These are phyloP conservation scores for Gasterosteus nipponicus DNA, from an alignment of 2,113 vertebrate genomes.

Conservation along the genomic window DNA sequence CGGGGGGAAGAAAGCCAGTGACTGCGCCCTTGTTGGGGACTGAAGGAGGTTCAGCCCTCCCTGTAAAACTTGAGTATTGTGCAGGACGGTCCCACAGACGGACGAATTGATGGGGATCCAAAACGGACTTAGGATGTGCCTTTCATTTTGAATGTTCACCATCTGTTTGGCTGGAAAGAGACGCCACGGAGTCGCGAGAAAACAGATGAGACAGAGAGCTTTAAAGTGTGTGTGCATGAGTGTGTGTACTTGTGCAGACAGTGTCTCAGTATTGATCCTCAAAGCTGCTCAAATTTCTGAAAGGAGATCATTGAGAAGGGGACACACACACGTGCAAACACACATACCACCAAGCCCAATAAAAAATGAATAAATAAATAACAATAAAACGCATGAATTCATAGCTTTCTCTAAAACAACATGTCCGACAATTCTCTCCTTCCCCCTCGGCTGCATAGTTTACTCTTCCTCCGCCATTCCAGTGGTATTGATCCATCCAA, in stretches of 20 bases:
- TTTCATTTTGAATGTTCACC: slow-evolving; percentile 79
- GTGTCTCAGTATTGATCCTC: slow-evolving; percentile 72
- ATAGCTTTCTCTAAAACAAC: slow-evolving; percentile 32
- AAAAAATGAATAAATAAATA: slow-evolving; percentile 3
- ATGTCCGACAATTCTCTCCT: slow-evolving; percentile 19
- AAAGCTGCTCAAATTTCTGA: slow-evolving; percentile 72
- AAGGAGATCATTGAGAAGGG: slow-evolving; percentile 71
- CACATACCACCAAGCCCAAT: not conserved
- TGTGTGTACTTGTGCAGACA: slow-evolving; percentile 51
- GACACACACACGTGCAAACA: slow-evolving; percentile 62
- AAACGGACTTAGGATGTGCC: slow-evolving; percentile 73
- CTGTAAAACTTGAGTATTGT: slow-evolving; percentile 59
- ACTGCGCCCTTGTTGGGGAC: slow-evolving; percentile 24
- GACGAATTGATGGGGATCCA: slow-evolving; percentile 73
- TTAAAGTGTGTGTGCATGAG: slow-evolving; percentile 39
- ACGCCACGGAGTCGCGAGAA: slow-evolving; percentile 60
- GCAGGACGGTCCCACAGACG: slow-evolving; percentile 59
- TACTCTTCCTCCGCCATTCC: slow-evolving; percentile 31
- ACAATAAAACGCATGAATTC: slow-evolving; percentile 22
- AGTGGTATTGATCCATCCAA: slow-evolving; percentile 51
- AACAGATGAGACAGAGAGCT: slow-evolving; percentile 70
- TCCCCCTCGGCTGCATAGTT: slow-evolving; percentile 42
- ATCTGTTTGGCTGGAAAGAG: slow-evolving; percentile 75
- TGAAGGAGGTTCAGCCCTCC: slow-evolving; percentile 33
- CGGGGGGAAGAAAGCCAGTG: not conserved